Evolutionary conservation across 2,888 invertebrate genomes (phyloP).

Genomic region (Stenodema calcarata): DNA sequence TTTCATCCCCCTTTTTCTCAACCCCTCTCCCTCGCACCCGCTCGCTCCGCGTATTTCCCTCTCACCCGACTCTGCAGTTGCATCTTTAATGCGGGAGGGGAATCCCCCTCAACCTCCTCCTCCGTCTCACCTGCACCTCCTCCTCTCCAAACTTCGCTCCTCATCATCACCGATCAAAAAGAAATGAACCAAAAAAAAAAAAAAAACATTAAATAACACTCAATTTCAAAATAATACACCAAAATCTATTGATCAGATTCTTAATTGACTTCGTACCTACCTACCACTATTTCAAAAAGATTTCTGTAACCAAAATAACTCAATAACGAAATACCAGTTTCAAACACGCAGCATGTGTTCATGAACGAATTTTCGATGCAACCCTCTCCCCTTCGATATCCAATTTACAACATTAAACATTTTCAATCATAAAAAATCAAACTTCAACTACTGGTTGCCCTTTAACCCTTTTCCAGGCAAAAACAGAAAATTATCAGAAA

Average conservation of each 20-base stretch:
- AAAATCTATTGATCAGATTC: background rate
- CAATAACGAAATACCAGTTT: too few relatives aligned
- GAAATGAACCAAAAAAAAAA: background rate
- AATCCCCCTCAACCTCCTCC: background rate
- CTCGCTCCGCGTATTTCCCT: background rate
- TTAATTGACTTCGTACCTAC: background rate
- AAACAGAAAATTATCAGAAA: too few relatives aligned
- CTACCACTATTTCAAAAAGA: too few relatives aligned
- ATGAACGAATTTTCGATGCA: too few relatives aligned
- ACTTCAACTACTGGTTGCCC: too few relatives aligned
- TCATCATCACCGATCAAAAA: background rate
- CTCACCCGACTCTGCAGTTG: constrained; percentile 47
- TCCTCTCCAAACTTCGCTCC: background rate
- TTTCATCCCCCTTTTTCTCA: background rate
- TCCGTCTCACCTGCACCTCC: background rate
- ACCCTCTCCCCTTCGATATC: too few relatives aligned
- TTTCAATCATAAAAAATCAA: too few relatives aligned
- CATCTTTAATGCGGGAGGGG: constrained; percentile 55
- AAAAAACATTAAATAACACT: background rate
- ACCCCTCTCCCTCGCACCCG: background rate
- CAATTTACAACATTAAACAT: too few relatives aligned
- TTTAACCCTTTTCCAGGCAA: too few relatives aligned
- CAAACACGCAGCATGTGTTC: too few relatives aligned
- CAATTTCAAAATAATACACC: too few relatives aligned
- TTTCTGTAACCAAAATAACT: too few relatives aligned